These are phyloP conservation scores for Hydractinia symbiolongicarpus DNA, from an alignment of 30 jellyfish, hydroid and myxozoan species.

Conservation along the genomic window DNA sequence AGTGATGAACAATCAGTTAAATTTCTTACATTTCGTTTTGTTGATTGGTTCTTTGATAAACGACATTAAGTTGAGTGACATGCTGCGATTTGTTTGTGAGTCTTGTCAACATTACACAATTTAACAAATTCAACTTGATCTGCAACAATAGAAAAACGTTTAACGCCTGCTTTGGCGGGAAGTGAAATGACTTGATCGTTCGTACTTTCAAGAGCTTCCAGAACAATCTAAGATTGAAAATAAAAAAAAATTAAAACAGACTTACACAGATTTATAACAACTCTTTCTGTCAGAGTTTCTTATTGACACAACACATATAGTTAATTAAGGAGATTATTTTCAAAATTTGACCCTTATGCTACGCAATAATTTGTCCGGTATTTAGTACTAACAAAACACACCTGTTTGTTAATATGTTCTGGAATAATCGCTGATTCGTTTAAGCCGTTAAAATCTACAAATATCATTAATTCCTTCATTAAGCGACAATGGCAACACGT, in stretches of 20 bases:
- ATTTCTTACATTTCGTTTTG: neutral
- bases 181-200: neutral
- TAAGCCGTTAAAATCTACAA: neutral
- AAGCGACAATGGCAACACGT: constrained; percentile 4
- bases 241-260: neutral
- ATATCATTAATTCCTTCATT: neutral
- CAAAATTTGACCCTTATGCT: no score
- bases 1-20: neutral
- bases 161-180: neutral
- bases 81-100: neutral
- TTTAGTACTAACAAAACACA: neutral
- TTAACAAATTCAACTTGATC: neutral
- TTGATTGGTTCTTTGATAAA: neutral
- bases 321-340: neutral
- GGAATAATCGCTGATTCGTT: neutral
- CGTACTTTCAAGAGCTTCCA: neutral
- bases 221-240: neutral
- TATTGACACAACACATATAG: neutral
- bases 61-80: neutral
- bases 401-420: neutral
- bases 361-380: no score
- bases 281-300: neutral
- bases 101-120: neutral
- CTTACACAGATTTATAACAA: neutral
- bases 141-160: neutral